Conservation (phyloP, 2,888 invertebrate species). For the Torymus texanus region DNA sequence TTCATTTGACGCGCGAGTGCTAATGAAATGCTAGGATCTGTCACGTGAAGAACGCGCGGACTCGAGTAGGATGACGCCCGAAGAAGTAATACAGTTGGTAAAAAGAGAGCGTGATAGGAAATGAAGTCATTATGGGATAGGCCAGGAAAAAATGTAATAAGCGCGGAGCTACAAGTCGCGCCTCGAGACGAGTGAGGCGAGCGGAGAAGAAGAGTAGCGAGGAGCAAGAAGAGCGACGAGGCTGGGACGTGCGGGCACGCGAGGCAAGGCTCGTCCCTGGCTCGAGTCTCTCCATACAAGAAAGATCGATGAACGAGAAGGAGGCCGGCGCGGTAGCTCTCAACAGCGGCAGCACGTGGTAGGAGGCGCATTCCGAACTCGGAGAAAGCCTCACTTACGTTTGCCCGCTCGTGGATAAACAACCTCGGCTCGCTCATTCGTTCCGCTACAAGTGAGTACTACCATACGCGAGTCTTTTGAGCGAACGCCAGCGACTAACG, state of each 20-base stretch:
- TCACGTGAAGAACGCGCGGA: too few species aligned
- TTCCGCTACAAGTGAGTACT: neutral
- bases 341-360: conserved; percentile 56
- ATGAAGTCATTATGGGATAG: too few species aligned
- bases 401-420: conserved; percentile 29
- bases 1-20: too few species aligned
- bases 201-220: neutral
- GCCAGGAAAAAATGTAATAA: conserved; percentile 26
- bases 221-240: neutral
- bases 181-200: neutral
- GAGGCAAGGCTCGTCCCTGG: neutral
- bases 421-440: conserved; percentile 6
- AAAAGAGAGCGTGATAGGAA: too few species aligned
- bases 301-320: conserved; percentile 49
- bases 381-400: conserved; percentile 68
- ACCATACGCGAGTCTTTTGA: too few species aligned
- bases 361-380: conserved; percentile 66
- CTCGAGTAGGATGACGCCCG: too few species aligned
- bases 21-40: too few species aligned
- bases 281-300: neutral
- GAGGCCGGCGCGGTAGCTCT: conserved; percentile 45
- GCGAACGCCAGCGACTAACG: too few species aligned
- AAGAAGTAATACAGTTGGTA: too few species aligned
- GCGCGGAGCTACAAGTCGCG: neutral
- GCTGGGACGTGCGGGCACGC: conserved; percentile 49